phyloP scores from a whole-genome alignment of 2,888 invertebrate species.

The Tetranychus piercei region DNA sequence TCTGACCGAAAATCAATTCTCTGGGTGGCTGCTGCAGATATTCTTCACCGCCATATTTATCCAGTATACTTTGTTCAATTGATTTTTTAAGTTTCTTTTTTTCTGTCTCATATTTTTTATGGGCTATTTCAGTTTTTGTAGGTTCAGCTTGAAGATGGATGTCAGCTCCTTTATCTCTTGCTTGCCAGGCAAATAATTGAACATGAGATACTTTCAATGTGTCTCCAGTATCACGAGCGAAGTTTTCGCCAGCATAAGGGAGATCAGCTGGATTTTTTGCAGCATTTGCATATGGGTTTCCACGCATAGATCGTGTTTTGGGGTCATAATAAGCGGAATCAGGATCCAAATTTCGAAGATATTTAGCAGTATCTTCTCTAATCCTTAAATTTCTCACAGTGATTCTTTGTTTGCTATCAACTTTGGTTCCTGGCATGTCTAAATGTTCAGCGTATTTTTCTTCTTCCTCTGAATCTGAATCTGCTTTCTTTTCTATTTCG shows the following conservation, averaged over 20 bases:
- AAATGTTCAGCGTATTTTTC: slow-evolving; percentile 43
- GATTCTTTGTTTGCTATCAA: slow-evolving; percentile 95
- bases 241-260: slow-evolving; percentile 88
- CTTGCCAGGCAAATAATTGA: slow-evolving; percentile 94
- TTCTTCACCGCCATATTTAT: slow-evolving; percentile 85
- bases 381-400: slow-evolving; percentile 95
- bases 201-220: slow-evolving; percentile 72
- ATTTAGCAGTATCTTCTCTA: slow-evolving; percentile 96
- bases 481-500: too few relatives aligned
- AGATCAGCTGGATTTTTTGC: slow-evolving; percentile 32
- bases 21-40: slow-evolving; percentile 70
- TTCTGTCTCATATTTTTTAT: too few relatives aligned
- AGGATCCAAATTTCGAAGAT: slow-evolving; percentile 82
- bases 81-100: slow-evolving; percentile 72
- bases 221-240: slow-evolving; percentile 81
- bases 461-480: slow-evolving; percentile 44
- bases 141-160: slow-evolving; percentile 92
- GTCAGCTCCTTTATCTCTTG: slow-evolving; percentile 74
- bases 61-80: slow-evolving; percentile 59
- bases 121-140: too few relatives aligned
- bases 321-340: slow-evolving; percentile 98
- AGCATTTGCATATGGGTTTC: slow-evolving; percentile 59
- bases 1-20: slow-evolving; percentile 75
- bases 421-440: slow-evolving; percentile 94
- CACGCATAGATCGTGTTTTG: slow-evolving; percentile 94